phyloP scores from a whole-genome alignment of 2,888 invertebrate genomes.

The Acanthosoma haemorrhoidale region DNA sequence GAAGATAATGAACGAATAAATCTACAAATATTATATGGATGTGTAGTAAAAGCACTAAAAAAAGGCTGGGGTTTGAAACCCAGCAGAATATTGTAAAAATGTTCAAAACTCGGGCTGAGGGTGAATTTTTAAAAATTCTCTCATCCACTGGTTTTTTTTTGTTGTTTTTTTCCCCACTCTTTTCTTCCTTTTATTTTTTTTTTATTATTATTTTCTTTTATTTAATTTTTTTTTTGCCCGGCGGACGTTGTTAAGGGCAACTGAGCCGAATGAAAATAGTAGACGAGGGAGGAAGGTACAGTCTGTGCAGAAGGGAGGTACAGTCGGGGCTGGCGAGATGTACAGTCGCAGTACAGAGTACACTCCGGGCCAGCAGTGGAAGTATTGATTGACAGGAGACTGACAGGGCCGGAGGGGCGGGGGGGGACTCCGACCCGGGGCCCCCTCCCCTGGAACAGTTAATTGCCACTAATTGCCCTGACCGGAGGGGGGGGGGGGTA shows the following conservation, averaged over 20 bases:
- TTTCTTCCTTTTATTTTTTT: slow-evolving; percentile 22
- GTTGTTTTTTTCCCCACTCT: neutral
- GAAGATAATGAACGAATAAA: too few relatives aligned
- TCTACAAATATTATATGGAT: too few relatives aligned
- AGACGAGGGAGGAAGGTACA: slow-evolving; percentile 26
- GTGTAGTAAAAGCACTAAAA: too few relatives aligned
- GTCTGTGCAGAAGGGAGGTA: slow-evolving; percentile 16
- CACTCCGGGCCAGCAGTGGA: slow-evolving; percentile 32
- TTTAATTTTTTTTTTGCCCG: slow-evolving; percentile 27
- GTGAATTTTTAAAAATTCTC: slow-evolving; percentile 17
- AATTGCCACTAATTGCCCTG: slow-evolving; percentile 5
- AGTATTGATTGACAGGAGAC: slow-evolving; percentile 42
- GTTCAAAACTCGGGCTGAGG: slow-evolving; percentile 11
- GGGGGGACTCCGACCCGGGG: neutral
- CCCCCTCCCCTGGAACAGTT: neutral
- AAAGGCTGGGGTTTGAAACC: too few relatives aligned
- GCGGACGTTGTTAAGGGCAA: slow-evolving; percentile 37
- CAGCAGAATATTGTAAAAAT: too few relatives aligned
- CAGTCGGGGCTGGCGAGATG: neutral
- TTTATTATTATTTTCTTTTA: slow-evolving; percentile 27
- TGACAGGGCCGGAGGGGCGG: slow-evolving; percentile 36
- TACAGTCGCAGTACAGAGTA: slow-evolving; percentile 28
- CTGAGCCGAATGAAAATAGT: slow-evolving; percentile 37
- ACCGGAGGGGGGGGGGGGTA: too few relatives aligned
- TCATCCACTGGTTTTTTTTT: neutral